phyloP scores from a whole-genome alignment of 2,888 invertebrate species.

The Nephrotoma appendiculata region DNA sequence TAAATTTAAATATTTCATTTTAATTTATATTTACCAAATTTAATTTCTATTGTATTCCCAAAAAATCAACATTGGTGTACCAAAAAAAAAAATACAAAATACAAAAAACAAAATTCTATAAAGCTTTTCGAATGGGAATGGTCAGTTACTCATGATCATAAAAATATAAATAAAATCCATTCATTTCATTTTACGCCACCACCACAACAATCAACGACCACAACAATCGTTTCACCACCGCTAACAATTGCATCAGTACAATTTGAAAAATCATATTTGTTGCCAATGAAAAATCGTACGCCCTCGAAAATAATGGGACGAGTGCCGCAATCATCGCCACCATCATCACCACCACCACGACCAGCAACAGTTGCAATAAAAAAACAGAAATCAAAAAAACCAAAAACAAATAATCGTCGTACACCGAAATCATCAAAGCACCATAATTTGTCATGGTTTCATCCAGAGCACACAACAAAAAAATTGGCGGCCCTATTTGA shows the following conservation, averaged over 20 bases:
- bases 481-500: neutral
- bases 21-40: neutral
- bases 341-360: neutral
- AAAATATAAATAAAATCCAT: neutral
- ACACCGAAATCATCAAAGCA: neutral
- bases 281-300: neutral
- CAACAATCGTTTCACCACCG: conserved; percentile 1
- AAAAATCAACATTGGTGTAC: neutral
- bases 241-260: neutral
- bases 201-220: conserved; percentile 13
- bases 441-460: neutral
- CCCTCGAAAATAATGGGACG: neutral
- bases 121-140: conserved; percentile 20
- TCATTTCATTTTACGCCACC: conserved; percentile 10
- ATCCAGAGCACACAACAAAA: neutral
- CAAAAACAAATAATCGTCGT: neutral
- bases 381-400: neutral
- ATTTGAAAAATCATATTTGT: neutral
- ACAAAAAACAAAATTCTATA: neutral
- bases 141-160: conserved; percentile 17
- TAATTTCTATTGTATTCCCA: neutral
- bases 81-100: neutral
- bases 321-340: neutral
- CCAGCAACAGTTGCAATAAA: neutral
- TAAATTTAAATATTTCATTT: no score